A percentile compares a stretch with the other conserved stretches of the same genome.
phyloP scores from a whole-genome alignment of 2,888 invertebrate genomes.

The Ischnura elegans region DNA sequence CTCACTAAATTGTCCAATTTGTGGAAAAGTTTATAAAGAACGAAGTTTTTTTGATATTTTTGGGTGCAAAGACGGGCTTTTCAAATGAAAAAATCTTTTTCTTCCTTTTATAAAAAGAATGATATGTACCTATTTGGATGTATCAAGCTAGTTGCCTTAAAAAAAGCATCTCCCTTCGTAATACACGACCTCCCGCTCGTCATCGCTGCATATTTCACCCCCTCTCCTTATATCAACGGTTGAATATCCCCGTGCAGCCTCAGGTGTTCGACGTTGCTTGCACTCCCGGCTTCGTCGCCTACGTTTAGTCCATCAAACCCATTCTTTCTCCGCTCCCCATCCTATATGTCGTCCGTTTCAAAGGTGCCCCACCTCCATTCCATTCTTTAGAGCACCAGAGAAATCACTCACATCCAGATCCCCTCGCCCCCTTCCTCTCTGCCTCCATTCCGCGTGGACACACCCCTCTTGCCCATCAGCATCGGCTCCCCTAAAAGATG shows the following conservation, averaged over 20 bases:
- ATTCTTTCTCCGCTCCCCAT: background rate
- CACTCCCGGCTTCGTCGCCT: background rate
- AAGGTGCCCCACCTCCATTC: background rate
- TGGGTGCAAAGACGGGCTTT: too few relatives aligned
- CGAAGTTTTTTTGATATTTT: too few relatives aligned
- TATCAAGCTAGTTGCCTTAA: too few relatives aligned
- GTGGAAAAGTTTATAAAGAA: too few relatives aligned
- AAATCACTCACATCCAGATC: background rate
- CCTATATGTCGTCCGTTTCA: background rate
- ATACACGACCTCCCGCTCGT: background rate
- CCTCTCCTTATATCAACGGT: constrained; percentile 16
- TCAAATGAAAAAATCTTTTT: too few relatives aligned
- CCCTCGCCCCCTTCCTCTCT: background rate
- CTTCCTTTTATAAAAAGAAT: too few relatives aligned
- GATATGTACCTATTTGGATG: too few relatives aligned
- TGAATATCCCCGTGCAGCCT: constrained; percentile 31
- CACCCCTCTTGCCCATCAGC: background rate
- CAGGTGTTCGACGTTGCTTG: constrained; percentile 53
- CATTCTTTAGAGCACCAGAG: background rate
- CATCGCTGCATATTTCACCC: constrained; percentile 18
- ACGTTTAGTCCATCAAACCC: background rate
- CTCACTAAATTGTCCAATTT: too few relatives aligned
- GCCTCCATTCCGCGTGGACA: background rate
- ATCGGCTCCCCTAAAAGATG: background rate
- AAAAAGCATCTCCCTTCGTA: too few relatives aligned